phyloP scores from a whole-genome alignment of 2,797 vertebrate genomes.

The Tachyglossus aculeatus region DNA sequence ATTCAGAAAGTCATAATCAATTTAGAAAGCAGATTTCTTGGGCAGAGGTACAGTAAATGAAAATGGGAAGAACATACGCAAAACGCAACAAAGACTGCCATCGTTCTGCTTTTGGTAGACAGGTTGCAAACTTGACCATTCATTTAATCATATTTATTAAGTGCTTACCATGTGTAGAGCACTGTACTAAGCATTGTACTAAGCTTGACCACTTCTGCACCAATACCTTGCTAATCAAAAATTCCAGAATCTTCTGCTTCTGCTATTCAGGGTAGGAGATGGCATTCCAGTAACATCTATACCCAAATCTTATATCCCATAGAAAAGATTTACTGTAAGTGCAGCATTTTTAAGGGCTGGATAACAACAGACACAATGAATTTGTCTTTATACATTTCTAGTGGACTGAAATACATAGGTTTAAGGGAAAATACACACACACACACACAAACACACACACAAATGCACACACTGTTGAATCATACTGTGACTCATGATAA shows the following conservation, averaged over 20 bases:
- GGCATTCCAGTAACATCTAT: conserved; percentile 21
- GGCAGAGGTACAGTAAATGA: conserved; percentile 13
- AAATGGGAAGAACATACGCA: not conserved
- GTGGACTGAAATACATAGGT: not conserved
- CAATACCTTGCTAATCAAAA: not conserved
- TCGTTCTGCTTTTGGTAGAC: not conserved
- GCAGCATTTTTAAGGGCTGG: not conserved
- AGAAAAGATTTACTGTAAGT: conserved; percentile 17
- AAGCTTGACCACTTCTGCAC: not conserved
- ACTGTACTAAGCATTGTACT: too few species aligned
- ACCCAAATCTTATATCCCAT: not conserved
- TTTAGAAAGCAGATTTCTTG: conserved; percentile 31
- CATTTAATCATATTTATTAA: too few species aligned
- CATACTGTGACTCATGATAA: not conserved
- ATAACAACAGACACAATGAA: not conserved
- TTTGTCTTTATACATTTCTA: not conserved
- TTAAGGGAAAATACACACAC: not conserved
- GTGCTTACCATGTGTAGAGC: too few species aligned
- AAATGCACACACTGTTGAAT: not conserved
- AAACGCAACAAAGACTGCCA: not conserved
- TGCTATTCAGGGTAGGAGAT: not conserved
- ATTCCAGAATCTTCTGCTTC: not conserved
- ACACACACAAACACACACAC: not conserved
- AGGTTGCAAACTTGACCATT: not conserved
- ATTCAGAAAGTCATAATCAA: conserved; percentile 20